Base-by-base conservation (phyloP, 2,888 invertebrate genomes). In the Operophtera brumata region DNA sequence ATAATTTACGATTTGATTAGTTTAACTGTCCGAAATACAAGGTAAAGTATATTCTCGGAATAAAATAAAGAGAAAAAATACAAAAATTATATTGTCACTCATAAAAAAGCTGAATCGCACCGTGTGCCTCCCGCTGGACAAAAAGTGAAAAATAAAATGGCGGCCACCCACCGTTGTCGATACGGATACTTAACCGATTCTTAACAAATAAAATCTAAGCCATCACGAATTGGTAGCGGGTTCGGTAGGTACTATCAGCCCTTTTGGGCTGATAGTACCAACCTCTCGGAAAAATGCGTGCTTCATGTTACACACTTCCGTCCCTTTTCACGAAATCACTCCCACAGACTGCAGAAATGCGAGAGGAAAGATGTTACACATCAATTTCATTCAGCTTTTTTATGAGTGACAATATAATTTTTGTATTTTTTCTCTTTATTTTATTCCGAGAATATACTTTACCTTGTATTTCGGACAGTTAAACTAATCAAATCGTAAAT, bases 131-230 rank as follows among this genome's bases (percentile, higher is more conserved):
- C 90, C 84, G 87, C 20, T 20, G 20, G 20, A 20, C 20, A 30
- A 88, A 89, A 89, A 88, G 82, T 79, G 75, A 86, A 85, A 85
- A 86, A 87, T 78, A 88, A 89, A 82, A 84, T 82, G 84, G 79
- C 84, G 89, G 87, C 90, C 90, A 90, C 90, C 90, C 89, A 89
- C 88, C 77, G 84, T 67, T 77, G 78, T 76, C 73, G 91, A 82
- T 86, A 90, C 90, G 91, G 91, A 75, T 88, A 90, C 90, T 91
- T 91, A 90, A 88, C 86, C 86, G 90, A 91, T 90, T 89, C 89
- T 85, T 84, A 86, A 88, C 90, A 90, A 90, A 91, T 90, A 91
- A 90, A 91, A 88, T 87, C 86, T 87, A 87, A 87, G 84, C 83
- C 90, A 87, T 90, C 83, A 88, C 90, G 87, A 36, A 36, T 36